A percentile compares a stretch with the other conserved stretches of the same genome.
phyloP scores from a whole-genome alignment of 2,113 vertebrate species.

The Actenoides hombroni region DNA sequence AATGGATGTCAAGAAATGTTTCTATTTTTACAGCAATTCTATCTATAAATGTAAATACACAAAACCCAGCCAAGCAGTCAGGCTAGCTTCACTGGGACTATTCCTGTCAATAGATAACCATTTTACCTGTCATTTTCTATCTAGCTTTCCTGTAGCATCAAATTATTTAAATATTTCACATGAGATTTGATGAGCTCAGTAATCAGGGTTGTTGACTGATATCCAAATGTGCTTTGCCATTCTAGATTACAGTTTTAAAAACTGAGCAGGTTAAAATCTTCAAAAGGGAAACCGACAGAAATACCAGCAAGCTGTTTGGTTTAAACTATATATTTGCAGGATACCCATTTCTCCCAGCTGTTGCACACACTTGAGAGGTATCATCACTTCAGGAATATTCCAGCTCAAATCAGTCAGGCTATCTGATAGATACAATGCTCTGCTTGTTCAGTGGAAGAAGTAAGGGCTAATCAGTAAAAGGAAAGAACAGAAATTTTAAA shows the following conservation, averaged over 20 bases:
- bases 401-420: not conserved
- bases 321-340: not conserved
- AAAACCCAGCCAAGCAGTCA: not conserved
- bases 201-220: not conserved
- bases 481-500: not conserved
- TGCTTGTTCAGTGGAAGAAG: not conserved
- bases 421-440: not conserved
- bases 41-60: not conserved
- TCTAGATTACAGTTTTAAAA: not conserved
- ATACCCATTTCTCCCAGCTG: not conserved
- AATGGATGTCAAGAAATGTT: not conserved
- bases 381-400: not conserved
- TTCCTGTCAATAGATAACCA: not conserved
- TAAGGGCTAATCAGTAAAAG: not conserved
- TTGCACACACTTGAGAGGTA: not conserved
- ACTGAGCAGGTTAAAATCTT: not conserved
- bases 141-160: not conserved
- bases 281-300: not conserved
- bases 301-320: not conserved
- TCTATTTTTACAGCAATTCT: slow-evolving; percentile 5
- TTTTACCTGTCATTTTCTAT: not conserved
- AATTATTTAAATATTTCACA: not conserved
- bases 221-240: not conserved
- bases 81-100: not conserved
- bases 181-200: not conserved